Evolutionary conservation across 2,113 vertebrate species (phyloP).

Genomic region (Paramormyrops kingsleyae): DNA sequence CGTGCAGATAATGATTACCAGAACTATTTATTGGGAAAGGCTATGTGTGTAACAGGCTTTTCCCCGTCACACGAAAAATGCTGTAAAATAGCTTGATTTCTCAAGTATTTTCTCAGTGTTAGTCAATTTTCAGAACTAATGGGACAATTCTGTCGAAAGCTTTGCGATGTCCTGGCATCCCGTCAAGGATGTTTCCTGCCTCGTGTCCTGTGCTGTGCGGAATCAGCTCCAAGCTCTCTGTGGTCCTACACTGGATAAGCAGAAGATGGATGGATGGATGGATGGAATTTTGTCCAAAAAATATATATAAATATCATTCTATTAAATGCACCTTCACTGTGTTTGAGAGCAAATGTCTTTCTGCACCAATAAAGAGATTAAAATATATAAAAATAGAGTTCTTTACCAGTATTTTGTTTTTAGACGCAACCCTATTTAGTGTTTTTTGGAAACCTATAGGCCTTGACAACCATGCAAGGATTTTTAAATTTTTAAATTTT

Average conservation of each 20-base stretch:
- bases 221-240: background rate
- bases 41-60: background rate
- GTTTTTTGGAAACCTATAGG: background rate
- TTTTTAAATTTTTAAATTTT: background rate
- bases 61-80: background rate
- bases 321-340: background rate
- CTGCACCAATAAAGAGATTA: background rate
- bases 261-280: background rate
- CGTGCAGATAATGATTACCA: background rate
- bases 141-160: background rate
- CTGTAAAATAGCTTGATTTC: background rate
- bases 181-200: background rate
- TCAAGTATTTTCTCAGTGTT: background rate
- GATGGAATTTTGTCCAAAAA: background rate
- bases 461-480: background rate
- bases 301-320: background rate
- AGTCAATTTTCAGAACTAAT: background rate
- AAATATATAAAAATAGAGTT: background rate
- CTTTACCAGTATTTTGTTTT: background rate
- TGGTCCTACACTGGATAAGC: background rate
- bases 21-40: background rate
- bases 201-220: background rate
- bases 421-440: background rate
- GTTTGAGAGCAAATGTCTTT: background rate
- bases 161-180: background rate